phyloP scores from a whole-genome alignment of 1,140 invertebrate species.

The Drosophila micromelanica region DNA sequence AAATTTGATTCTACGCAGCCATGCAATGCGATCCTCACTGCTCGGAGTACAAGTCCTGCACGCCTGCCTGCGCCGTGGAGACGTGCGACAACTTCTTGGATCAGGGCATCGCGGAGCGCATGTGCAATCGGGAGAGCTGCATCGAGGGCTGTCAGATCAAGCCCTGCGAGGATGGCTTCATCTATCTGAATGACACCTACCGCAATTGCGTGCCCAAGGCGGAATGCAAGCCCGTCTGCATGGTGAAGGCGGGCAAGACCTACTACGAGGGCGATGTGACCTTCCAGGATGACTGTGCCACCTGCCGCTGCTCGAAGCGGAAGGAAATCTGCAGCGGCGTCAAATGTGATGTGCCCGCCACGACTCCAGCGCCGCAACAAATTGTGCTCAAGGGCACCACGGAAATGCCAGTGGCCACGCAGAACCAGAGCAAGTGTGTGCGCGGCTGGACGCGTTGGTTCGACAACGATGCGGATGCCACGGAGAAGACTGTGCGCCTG shows the following conservation, averaged over 20 bases:
- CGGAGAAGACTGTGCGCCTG: slow-evolving; percentile 62
- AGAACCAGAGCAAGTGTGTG: slow-evolving; percentile 85
- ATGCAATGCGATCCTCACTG: slow-evolving; percentile 94
- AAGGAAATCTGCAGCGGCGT: slow-evolving; percentile 89
- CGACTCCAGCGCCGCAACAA: slow-evolving; percentile 11
- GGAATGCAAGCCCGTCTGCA: slow-evolving; percentile 89
- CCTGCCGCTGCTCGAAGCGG: slow-evolving; percentile 89
- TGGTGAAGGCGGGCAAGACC: slow-evolving; percentile 87
- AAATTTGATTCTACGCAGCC: slow-evolving; percentile 85
- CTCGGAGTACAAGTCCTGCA: slow-evolving; percentile 91
- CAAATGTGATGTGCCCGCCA: slow-evolving; percentile 85
- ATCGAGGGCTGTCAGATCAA: slow-evolving; percentile 89
- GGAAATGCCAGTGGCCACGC: slow-evolving; percentile 35
- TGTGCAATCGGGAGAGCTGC: slow-evolving; percentile 90
- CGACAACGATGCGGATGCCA: slow-evolving; percentile 86
- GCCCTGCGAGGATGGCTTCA: slow-evolving; percentile 88
- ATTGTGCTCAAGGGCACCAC: slow-evolving; percentile 55
- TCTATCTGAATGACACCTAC: slow-evolving; percentile 89
- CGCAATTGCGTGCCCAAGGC: slow-evolving; percentile 90
- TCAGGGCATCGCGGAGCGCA: slow-evolving; percentile 86
- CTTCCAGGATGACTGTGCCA: slow-evolving; percentile 90
- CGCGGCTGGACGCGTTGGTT: slow-evolving; percentile 91
- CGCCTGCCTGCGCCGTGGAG: slow-evolving; percentile 91
- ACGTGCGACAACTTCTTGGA: slow-evolving; percentile 93
- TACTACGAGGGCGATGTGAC: slow-evolving; percentile 92